Evolutionary conservation across 2,113 vertebrate genomes (phyloP).

Genomic region (Ophiodon elongatus): DNA sequence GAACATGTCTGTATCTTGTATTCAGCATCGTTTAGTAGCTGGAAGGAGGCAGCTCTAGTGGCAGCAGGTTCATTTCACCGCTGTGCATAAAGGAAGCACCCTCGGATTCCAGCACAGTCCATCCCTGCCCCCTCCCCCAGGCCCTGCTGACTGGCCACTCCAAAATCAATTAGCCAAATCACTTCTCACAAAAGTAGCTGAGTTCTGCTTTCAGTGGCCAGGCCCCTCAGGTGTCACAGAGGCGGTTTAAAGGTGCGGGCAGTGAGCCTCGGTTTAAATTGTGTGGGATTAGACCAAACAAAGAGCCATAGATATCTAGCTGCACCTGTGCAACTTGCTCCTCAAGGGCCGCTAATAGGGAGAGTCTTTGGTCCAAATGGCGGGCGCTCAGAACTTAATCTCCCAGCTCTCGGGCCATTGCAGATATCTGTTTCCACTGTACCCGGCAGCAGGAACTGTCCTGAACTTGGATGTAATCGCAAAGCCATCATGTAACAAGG

Average conservation of each 20-base stretch:
- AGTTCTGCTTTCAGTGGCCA: constrained; percentile 75
- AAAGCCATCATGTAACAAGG: constrained; percentile 64
- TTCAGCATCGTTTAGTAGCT: constrained; percentile 34
- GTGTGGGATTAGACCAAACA: constrained; percentile 84
- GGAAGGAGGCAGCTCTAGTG: constrained; percentile 33
- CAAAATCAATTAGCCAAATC: constrained; percentile 87
- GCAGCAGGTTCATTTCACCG: constrained; percentile 57
- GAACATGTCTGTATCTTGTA: constrained; percentile 48
- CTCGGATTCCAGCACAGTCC: constrained; percentile 45
- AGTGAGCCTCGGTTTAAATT: constrained; percentile 60
- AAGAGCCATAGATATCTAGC: constrained; percentile 79
- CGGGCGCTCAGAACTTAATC: constrained; percentile 83
- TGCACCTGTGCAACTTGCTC: constrained; percentile 79
- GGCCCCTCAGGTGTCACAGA: constrained; percentile 79
- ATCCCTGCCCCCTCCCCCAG: constrained; percentile 8
- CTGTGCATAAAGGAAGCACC: constrained; percentile 36
- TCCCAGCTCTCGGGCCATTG: constrained; percentile 67
- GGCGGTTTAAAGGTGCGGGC: constrained; percentile 69
- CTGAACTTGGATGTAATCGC: constrained; percentile 63
- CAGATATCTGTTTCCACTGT: constrained; percentile 78
- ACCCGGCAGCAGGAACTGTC: constrained; percentile 54
- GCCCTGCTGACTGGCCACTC: constrained; percentile 79
- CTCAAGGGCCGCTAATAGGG: constrained; percentile 70
- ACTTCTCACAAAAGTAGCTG: constrained; percentile 83
- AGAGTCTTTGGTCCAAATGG: constrained; percentile 77